phyloP scores from a whole-genome alignment of 2,888 invertebrate genomes.

The Oligia latruncula region DNA sequence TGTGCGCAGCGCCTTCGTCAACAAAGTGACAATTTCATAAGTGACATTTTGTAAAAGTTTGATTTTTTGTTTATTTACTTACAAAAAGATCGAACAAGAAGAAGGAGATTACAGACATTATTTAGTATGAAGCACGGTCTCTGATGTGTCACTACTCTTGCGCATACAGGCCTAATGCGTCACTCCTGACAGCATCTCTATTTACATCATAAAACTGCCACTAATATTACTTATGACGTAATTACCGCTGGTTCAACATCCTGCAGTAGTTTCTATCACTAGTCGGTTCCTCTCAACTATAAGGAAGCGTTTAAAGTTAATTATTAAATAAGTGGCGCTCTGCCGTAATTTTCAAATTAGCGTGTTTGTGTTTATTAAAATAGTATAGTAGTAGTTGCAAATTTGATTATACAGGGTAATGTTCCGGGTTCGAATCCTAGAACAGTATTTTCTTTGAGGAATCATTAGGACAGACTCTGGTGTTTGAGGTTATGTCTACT shows the following conservation, averaged over 20 bases:
- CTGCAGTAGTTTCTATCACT: conserved; percentile 35
- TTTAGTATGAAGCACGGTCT: not conserved
- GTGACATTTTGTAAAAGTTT: too few relatives aligned
- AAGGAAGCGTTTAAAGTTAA: conserved; percentile 52
- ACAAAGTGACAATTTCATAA: too few relatives aligned
- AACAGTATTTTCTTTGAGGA: not conserved
- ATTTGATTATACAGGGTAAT: not conserved
- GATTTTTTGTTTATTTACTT: too few relatives aligned
- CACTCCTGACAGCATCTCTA: conserved; percentile 24
- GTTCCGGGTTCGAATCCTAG: not conserved
- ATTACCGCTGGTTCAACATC: conserved; percentile 43
- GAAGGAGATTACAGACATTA: too few relatives aligned
- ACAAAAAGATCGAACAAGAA: too few relatives aligned
- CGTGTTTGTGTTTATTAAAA: conserved; percentile 22
- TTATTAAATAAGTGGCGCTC: conserved; percentile 38
- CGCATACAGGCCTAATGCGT: not conserved
- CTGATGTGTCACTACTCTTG: not conserved
- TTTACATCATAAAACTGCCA: conserved; percentile 18
- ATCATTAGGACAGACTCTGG: not conserved
- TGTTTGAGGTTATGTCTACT: not conserved
- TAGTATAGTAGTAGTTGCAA: not conserved
- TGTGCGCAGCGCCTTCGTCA: not conserved
- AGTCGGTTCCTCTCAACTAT: conserved; percentile 45
- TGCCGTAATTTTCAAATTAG: conserved; percentile 28
- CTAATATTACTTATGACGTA: conserved; percentile 39